Conservation (phyloP, 1,140 invertebrate genomes). For the Magallana gigas region DNA sequence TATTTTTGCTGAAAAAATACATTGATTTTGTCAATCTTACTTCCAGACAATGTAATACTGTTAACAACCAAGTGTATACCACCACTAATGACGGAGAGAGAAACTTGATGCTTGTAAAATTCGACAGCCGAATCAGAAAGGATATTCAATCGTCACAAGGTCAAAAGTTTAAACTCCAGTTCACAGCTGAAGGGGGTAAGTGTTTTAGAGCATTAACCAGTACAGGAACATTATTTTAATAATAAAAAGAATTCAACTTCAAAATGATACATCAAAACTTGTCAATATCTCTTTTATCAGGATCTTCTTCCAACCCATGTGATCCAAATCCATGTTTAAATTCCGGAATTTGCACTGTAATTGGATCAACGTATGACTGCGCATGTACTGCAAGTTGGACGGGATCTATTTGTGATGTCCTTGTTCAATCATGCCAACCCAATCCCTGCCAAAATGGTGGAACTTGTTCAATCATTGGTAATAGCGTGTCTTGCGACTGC, state of each 20-base stretch:
- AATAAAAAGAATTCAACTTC: not conserved
- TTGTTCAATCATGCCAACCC: not conserved
- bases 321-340: constrained; percentile 27
- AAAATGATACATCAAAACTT: not conserved
- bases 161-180: not conserved
- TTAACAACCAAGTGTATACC: not conserved
- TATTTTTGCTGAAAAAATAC: not conserved
- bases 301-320: not conserved
- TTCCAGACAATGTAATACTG: not conserved
- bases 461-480: constrained; percentile 4
- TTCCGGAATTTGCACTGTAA: not conserved
- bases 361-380: not conserved
- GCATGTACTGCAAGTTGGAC: not conserved
- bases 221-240: not conserved
- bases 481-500: not conserved
- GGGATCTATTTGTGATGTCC: not conserved
- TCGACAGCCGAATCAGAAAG: not conserved
- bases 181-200: not conserved
- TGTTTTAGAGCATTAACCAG: not conserved
- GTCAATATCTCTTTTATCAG: not conserved
- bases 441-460: constrained; percentile 29
- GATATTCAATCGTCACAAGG: not conserved
- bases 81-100: not conserved
- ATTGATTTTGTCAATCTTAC: not conserved
- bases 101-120: not conserved